Percentiles rank a stretch among this genome's conserved stretches.
These are phyloP conservation scores for Schizotus pectinicornis DNA, from an alignment of 2,888 invertebrate genomes.

Conservation along the genomic window DNA sequence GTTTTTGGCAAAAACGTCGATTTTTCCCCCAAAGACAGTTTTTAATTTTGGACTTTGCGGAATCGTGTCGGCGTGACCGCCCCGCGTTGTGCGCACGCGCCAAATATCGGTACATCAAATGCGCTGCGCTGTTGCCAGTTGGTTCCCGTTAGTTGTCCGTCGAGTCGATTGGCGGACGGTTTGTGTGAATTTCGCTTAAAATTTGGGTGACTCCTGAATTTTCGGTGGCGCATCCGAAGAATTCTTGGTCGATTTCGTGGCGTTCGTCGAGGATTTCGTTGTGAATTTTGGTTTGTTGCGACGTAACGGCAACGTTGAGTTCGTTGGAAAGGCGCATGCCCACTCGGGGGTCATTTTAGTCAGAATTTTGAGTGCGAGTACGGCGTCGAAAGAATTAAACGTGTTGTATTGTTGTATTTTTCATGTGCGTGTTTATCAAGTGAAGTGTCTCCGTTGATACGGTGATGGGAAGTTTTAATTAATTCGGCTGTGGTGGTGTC, in stretches of 20 bases:
- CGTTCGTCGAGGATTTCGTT: not conserved
- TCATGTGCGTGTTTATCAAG: constrained; percentile 12
- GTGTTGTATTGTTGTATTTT: constrained; percentile 24
- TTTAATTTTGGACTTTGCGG: not conserved
- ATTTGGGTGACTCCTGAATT: no score
- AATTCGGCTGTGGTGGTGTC: constrained; percentile 8
- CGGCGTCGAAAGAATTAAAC: constrained; percentile 29
- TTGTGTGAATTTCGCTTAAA: no score
- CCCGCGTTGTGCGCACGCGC: constrained; percentile 20
- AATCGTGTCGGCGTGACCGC: constrained; percentile 1
- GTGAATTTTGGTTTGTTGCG: constrained; percentile 8
- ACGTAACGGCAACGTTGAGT: constrained; percentile 19
- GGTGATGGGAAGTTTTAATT: constrained; percentile 10
- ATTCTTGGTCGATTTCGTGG: no score
- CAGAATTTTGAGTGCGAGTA: constrained; percentile 26
- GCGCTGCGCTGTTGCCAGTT: no score
- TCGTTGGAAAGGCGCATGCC: constrained; percentile 15
- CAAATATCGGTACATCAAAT: constrained; percentile 20
- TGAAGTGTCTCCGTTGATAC: not conserved
- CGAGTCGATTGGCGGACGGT: no score
- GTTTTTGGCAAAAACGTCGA: no score
- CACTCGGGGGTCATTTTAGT: constrained; percentile 15
- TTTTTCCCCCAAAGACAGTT: not conserved
- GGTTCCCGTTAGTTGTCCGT: no score
- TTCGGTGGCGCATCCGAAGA: no score